Evolutionary conservation across 2,113 vertebrate genomes (phyloP), one percentile per base, ranked within the genome.

Genomic region (Elanoides forficatus): DNA sequence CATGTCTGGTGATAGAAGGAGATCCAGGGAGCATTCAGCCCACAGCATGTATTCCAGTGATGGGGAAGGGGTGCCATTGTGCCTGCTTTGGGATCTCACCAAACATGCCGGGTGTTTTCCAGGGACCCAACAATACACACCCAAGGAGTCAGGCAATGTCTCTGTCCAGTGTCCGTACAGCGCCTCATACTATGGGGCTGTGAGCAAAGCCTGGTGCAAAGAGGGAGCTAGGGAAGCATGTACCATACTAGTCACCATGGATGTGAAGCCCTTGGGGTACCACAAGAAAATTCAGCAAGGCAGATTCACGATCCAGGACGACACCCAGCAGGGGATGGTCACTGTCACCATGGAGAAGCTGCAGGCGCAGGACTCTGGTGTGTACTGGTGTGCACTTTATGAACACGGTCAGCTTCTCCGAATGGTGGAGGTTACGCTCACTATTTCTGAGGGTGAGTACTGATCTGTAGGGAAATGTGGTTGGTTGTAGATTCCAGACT

Each of bases 331-430:
- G 12, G 66, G 88, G 13, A 4, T 65, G 11, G 32, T 98, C 47
- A 48, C 43, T 0, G 0, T 98, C 86, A 86, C 1, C 59, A 86
- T 98, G 90, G 17, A 29, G n/a, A 42, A 63, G 32, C 90, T 98
- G 79, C 91, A 7, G 74, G 47, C 1, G 19, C 22, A 68, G 60
- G 97, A 98, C 65, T 63, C 96, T 0, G 97, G 97, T 0, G 45
- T 95, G 21, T 98, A 97, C 86, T 95, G 27, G 75, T 98, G 98
- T 17, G 96, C 81, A 1, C 96, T 97, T 3, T 74, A 50, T 10
- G 47, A 83, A 0, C 2, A 3, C 6, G 2, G 8, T 1, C 1
- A 4, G 0, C 90, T 68, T 7, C 6, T 91, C 78, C 79, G 65
- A 25, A 40, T 98, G 55, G 48, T 40, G 74, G 97, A 98, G 88